Conservation (phyloP, 2,888 invertebrate species). For the Craniophora ligustri region DNA sequence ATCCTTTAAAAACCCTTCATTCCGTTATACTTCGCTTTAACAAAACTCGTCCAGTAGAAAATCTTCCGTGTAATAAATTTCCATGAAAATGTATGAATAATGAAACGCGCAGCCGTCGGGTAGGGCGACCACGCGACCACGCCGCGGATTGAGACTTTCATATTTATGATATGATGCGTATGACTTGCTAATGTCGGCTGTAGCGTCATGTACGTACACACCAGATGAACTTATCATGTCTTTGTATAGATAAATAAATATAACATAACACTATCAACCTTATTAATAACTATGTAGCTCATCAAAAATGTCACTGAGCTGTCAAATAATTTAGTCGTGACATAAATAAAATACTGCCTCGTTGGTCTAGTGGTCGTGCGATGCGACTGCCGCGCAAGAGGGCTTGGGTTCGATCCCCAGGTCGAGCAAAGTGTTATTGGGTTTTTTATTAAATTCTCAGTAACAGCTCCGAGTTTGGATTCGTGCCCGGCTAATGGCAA, state of each 20-base stretch:
- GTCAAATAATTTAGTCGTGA: too few species aligned
- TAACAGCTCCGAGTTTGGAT: too few species aligned
- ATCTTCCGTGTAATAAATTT: conserved; percentile 46
- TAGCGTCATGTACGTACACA: not conserved
- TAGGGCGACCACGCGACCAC: conserved; percentile 34
- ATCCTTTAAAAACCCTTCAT: conserved; percentile 10
- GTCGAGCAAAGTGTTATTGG: too few species aligned
- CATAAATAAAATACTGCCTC: too few species aligned
- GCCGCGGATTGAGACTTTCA: conserved; percentile 15
- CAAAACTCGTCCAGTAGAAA: conserved; percentile 23
- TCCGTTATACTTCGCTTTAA: conserved; percentile 18
- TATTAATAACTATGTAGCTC: too few species aligned
- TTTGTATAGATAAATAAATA: not conserved
- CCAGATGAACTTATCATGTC: conserved; percentile 2
- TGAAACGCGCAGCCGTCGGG: conserved; percentile 27
- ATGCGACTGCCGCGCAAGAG: too few species aligned
- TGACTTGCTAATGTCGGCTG: not conserved
- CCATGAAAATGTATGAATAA: conserved; percentile 53
- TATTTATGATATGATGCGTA: conserved; percentile 33
- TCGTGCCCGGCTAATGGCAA: too few species aligned
- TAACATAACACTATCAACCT: too few species aligned
- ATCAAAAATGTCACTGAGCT: too few species aligned
- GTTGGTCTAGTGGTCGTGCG: too few species aligned
- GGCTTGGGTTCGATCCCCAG: too few species aligned
- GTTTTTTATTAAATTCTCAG: too few species aligned